Conservation (phyloP, 2,113 vertebrate species). For the Aspidoscelis tigris region DNA sequence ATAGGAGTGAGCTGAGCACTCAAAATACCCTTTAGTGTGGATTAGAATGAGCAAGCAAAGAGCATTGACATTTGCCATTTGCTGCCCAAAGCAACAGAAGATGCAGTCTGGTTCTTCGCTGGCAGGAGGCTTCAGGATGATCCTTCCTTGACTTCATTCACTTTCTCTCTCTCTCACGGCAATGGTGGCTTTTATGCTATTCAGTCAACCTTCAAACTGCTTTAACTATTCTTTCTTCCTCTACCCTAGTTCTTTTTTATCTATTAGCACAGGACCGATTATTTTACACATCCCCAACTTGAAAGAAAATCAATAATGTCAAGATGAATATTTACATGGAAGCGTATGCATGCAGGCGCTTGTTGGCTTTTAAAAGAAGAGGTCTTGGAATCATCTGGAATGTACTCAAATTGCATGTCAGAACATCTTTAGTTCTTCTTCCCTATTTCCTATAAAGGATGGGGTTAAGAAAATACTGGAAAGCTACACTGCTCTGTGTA, state of each 20-base stretch:
- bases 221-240: neutral
- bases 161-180: neutral
- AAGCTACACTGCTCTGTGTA: neutral
- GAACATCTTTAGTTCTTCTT: neutral
- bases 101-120: neutral
- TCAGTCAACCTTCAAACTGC: neutral
- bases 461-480: neutral
- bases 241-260: neutral
- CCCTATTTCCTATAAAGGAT: neutral
- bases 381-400: neutral
- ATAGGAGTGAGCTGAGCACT: conserved; percentile 41
- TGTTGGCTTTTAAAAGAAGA: neutral
- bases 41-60: neutral
- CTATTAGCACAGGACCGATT: neutral
- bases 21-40: conserved; percentile 11
- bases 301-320: neutral
- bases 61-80: conserved; percentile 13
- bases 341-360: neutral
- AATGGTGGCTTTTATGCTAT: neutral
- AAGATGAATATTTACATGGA: neutral
- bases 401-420: neutral
- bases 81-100: neutral
- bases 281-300: neutral
- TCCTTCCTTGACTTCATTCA: neutral
- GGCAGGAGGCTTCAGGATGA: neutral